These are phyloP conservation scores for Hippocampus abdominalis DNA, from an alignment of 2,113 vertebrate species.

Conservation along the genomic window DNA sequence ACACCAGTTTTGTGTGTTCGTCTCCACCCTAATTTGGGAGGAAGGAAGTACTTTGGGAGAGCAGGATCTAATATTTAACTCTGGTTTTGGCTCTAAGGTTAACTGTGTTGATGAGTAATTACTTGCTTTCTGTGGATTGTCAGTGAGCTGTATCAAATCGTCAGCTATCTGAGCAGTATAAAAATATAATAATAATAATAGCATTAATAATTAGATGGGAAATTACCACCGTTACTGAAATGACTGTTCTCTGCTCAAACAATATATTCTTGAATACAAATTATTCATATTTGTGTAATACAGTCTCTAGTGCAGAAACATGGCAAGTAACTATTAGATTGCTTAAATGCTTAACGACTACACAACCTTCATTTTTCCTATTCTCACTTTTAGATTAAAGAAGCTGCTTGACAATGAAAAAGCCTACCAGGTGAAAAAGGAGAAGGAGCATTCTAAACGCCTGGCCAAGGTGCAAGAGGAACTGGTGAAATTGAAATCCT, in stretches of 20 bases:
- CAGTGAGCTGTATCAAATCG: neutral
- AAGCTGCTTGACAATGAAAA: conserved; percentile 94
- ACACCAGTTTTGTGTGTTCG: conserved; percentile 40
- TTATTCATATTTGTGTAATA: neutral
- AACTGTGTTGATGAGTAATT: neutral
- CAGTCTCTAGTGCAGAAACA: neutral
- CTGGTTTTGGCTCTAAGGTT: neutral
- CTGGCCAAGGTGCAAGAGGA: conserved; percentile 87
- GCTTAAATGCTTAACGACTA: conserved; percentile 12
- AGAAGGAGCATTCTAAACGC: conserved; percentile 87
- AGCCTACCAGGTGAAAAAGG: conserved; percentile 86
- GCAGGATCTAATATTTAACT: conserved; percentile 4
- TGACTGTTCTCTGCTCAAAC: neutral
- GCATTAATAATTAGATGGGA: neutral
- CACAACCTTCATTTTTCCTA: conserved; percentile 9
- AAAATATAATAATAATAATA: too few relatives aligned
- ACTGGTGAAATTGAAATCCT: conserved; percentile 93
- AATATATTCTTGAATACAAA: neutral
- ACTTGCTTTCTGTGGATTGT: neutral
- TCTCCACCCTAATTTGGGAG: conserved; percentile 31
- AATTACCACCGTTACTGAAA: neutral
- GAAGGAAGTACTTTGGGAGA: conserved; percentile 21
- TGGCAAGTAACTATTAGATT: neutral
- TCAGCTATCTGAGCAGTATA: neutral
- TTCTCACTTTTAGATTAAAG: conserved; percentile 81